phyloP scores from a whole-genome alignment of 2,113 vertebrate species.

The Hydropotes inermis region DNA sequence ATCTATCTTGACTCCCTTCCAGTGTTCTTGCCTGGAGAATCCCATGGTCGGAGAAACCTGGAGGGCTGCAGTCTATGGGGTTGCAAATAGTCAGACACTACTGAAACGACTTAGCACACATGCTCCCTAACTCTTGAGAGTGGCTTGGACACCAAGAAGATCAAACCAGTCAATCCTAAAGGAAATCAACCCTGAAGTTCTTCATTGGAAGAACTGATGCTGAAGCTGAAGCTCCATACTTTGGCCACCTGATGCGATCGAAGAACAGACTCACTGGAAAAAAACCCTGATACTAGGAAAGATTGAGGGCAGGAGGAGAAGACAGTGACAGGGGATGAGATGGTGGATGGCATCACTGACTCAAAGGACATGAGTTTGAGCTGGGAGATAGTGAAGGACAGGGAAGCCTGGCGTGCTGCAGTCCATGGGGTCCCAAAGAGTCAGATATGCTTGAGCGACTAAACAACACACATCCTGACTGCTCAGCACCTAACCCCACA shows the following conservation, averaged over 20 bases:
- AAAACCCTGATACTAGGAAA: neutral
- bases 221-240: neutral
- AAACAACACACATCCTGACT: neutral
- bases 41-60: neutral
- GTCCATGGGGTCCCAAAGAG: neutral
- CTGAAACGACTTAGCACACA: neutral
- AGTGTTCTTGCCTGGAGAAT: neutral
- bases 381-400: neutral
- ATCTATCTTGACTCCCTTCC: neutral
- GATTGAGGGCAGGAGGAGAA: neutral
- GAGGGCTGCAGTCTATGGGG: neutral
- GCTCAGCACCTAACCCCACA: neutral
- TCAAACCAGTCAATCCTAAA: neutral
- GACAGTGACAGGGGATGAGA: neutral
- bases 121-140: neutral
- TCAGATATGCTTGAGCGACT: neutral
- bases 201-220: neutral
- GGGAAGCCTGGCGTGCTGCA: neutral
- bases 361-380: neutral
- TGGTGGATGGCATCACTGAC: neutral
- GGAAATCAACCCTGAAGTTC: neutral
- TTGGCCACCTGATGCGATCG: neutral
- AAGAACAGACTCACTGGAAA: neutral
- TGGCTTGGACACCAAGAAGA: neutral
- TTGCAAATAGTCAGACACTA: neutral